Evolutionary conservation across 2,888 invertebrate species (phyloP).

Genomic region (Girardia tigrina): DNA sequence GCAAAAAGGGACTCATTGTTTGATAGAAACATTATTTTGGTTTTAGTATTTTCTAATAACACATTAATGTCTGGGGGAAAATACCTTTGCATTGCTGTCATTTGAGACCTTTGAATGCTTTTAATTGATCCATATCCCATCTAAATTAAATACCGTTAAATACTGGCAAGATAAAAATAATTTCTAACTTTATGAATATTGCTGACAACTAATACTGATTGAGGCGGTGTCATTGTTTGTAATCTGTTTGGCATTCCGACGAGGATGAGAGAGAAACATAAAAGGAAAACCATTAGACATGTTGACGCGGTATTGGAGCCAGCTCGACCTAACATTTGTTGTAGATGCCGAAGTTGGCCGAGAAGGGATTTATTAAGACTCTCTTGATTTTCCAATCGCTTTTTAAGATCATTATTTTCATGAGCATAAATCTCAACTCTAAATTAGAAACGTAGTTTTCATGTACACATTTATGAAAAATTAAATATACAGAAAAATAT

Average conservation of each 20-base stretch:
- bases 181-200: not conserved
- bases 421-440: conserved; percentile 48
- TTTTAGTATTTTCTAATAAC: not conserved
- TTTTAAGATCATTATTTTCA: conserved; percentile 48
- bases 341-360: conserved; percentile 48
- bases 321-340: conserved; percentile 45
- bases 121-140: not conserved
- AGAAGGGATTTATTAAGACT: conserved; percentile 47
- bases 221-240: not conserved
- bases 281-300: conserved; percentile 36
- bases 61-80: not conserved
- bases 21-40: not conserved
- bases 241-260: conserved; percentile 30
- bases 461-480: too few relatives aligned
- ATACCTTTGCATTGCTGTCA: conserved; percentile 13
- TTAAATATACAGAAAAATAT: too few relatives aligned
- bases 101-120: not conserved
- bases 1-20: not conserved
- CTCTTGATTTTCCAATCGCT: conserved; percentile 48
- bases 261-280: conserved; percentile 35
- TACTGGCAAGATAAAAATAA: not conserved
- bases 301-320: conserved; percentile 37
- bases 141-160: not conserved
- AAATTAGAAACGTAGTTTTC: conserved; percentile 38
- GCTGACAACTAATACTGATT: not conserved